These are phyloP conservation scores for Amitus sp. DNA, from an alignment of 2,888 invertebrate species.

Conservation along the genomic window DNA sequence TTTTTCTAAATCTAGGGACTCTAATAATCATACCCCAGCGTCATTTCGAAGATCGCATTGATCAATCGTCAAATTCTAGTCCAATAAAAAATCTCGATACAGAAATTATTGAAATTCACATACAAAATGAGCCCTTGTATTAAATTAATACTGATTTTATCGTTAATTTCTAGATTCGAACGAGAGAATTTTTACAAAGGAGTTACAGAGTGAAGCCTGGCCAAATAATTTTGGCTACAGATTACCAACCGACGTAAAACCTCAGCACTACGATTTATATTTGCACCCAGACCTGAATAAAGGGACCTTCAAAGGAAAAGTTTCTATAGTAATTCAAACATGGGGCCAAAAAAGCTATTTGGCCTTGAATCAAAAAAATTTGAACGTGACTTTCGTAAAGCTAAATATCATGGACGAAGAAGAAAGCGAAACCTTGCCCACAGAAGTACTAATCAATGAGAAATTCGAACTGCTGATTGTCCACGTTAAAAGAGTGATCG, in stretches of 20 bases:
- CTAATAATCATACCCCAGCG: too few relatives aligned
- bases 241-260: constrained; percentile 70
- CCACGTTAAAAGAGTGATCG: constrained; percentile 46
- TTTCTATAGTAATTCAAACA: constrained; percentile 68
- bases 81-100: too few relatives aligned
- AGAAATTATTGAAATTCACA: too few relatives aligned
- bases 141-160: too few relatives aligned
- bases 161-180: too few relatives aligned
- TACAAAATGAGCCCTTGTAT: too few relatives aligned
- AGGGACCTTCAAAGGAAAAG: constrained; percentile 71
- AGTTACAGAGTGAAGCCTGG: constrained; percentile 12
- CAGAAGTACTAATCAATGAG: constrained; percentile 41
- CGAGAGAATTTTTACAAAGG: too few relatives aligned
- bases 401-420: constrained; percentile 52
- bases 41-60: too few relatives aligned
- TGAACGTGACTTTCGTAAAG: constrained; percentile 67
- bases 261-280: constrained; percentile 73
- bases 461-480: constrained; percentile 56
- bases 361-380: constrained; percentile 67
- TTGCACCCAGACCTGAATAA: constrained; percentile 72
- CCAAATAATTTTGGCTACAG: constrained; percentile 67
- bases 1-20: too few relatives aligned
- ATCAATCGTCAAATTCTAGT: too few relatives aligned
- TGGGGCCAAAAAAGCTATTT: constrained; percentile 61
- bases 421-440: constrained; percentile 13